Evolutionary conservation across 2,888 invertebrate species (phyloP), one percentile per base, ranked within the genome.

Genomic region (Cataglyphis rosenhaueri): DNA sequence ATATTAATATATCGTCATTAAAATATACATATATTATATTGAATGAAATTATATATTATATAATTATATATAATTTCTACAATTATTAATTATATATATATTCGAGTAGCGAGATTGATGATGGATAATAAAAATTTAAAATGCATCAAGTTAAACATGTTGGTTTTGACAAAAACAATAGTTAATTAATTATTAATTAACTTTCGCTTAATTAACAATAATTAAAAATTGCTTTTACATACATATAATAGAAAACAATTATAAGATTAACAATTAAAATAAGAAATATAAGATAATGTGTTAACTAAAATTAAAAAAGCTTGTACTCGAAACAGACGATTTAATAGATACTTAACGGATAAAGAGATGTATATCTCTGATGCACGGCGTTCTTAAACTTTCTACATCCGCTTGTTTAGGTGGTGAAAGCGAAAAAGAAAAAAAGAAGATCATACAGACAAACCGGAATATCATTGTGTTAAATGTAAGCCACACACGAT

Each of bases 381-480:
- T 29, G 10, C 18, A 5, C 18, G 44, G 18, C 10, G 29, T 48
- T 48, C 29, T 64, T 64, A 15, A 38, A 64, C 66, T 66, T 44
- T 66, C 66, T 48, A 66, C 44, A n/a, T 52, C 48, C n/a, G n/a
- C 5, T 44, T 29, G n/a, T 48, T 66, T 66, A 25, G 66, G 21
- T 29, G 66, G 66, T 66, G 66, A 66, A 66, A 66, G 66, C 25
- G 44, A 66, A 29, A 44, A 66, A 41, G 35, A 68, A n/a, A 21
- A n/a, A 68, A 70, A 70, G 29, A 15, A 52, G 52, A 55, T 32
- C 68, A 6, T 6, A 6, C 32, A 55, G 35, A 70, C 25, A 48
- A 52, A 35, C 35, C 21, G 35, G 52, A 15, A 29, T 35, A 35
- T 52, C 68, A 29, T 52, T 38, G 48, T 15, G n/a, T 15, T 35